Conservation (phyloP, 1,140 invertebrate species). For the Megathymus violae region DNA sequence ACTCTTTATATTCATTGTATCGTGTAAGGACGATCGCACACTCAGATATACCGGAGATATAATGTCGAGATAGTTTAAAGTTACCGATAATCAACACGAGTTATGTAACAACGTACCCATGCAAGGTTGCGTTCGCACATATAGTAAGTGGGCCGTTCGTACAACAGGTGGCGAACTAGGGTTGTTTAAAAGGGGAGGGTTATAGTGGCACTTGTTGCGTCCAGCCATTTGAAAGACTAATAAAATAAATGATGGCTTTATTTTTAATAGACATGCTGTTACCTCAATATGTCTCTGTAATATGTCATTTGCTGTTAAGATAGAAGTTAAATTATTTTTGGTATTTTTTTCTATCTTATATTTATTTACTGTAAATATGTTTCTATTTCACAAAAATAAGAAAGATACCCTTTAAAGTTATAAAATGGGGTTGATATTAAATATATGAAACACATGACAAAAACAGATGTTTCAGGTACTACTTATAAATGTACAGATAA, state of each 20-base stretch:
- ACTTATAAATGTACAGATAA: no score
- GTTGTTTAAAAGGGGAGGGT: conserved; percentile 49
- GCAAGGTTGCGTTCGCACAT: background rate
- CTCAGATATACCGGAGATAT: conserved; percentile 15
- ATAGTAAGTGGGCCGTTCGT: conserved; percentile 11
- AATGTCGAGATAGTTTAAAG: conserved; percentile 25
- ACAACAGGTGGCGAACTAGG: conserved; percentile 66
- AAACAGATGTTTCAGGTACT: no score
- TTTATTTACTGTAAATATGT: background rate
- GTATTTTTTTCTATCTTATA: background rate
- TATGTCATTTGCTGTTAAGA: no score
- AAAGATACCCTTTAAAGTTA: no score
- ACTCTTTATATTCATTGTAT: conserved; percentile 13
- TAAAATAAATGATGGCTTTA: conserved; percentile 38
- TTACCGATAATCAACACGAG: conserved; percentile 17
- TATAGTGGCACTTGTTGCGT: conserved; percentile 70
- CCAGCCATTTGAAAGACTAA: conserved; percentile 34
- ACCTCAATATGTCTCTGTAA: no score
- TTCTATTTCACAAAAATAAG: no score
- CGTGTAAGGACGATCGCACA: conserved; percentile 25
- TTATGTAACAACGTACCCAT: no score
- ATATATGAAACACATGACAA: no score
- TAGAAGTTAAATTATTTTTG: no score
- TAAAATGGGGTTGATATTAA: no score
- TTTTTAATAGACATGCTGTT: conserved; percentile 16